These are phyloP conservation scores for Falco biarmicus DNA, from an alignment of 2,797 vertebrate genomes.

Conservation along the genomic window DNA sequence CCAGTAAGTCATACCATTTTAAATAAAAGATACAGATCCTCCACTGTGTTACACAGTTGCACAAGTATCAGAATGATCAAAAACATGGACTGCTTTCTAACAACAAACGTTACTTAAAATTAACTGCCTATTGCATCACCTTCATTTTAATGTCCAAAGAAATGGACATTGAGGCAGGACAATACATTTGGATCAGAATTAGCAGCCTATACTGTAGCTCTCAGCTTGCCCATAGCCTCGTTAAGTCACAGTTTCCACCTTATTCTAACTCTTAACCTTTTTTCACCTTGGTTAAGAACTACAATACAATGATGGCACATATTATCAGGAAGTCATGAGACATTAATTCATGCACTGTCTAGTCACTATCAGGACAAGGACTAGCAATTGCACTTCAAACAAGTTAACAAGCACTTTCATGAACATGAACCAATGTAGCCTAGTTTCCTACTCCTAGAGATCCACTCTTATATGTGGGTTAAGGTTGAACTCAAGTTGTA, in stretches of 20 bases:
- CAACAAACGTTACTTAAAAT: neutral
- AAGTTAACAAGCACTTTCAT: neutral
- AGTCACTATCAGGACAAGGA: neutral
- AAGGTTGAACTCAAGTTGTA: neutral
- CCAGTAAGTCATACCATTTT: neutral
- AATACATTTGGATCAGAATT: neutral
- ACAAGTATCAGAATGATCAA: neutral
- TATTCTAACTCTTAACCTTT: neutral
- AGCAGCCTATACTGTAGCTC: neutral
- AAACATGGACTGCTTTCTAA: neutral
- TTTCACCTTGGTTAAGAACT: neutral
- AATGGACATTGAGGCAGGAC: neutral
- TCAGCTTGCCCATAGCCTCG: accelerated
- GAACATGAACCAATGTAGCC: neutral
- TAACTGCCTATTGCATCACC: neutral
- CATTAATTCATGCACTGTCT: neutral
- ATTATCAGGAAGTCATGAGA: neutral
- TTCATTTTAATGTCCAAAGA: neutral
- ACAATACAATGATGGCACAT: accelerated
- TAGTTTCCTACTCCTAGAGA: neutral
- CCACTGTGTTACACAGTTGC: neutral
- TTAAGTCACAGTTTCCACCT: neutral
- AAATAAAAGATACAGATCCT: neutral
- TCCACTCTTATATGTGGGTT: neutral
- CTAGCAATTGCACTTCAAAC: neutral